Base-by-base conservation (phyloP, 2,888 invertebrate species). In the Unio pictorum region DNA sequence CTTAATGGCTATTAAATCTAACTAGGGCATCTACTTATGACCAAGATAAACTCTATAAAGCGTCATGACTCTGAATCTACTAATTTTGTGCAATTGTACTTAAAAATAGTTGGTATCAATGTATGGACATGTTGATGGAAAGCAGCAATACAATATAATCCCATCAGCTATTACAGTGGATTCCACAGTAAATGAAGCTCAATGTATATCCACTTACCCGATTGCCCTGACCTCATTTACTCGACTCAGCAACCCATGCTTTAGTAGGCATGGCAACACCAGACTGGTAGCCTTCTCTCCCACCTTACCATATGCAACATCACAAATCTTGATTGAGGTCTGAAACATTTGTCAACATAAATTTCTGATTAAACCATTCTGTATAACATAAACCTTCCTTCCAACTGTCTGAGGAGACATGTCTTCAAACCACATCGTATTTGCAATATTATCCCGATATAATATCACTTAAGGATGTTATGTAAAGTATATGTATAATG, bases 211-310 rank as follows among this genome's bases (percentile, higher is more conserved):
- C 23, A 75, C 86, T 75, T 83, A 94, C 93, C 95, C 95, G 73
- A 96, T 92, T 73, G 93, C 92, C 76, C 96, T 92, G 61, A 97
- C 94, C 90, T 95, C 95, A 6, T 93, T 91, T 0, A 96, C 95
- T 0, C 93, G 91, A 86, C 95, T 95, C 4, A 92, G 94, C 60
- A 97, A 94, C 8, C 97, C 97, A 59, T 92, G 92, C 70, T 95
- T 94, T 45, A 97, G 91, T 30, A 98, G 89, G 58, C 95, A 93
- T 0, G 97, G 97, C 60, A 98, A 88, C 75, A 97, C 86, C 11
- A 87, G 76, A 54, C 80, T 81, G 6, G 87, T 86, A 15, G 89
- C 89, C 66, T 83, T 76, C 66, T 86, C 84, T 8, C 89, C 89
- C 34, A 84, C 76, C 71, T 87, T 86, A 8, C 89, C 89, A 73